These are phyloP conservation scores for Stramonita haemastoma DNA, from an alignment of 2,888 invertebrate genomes.

Conservation along the genomic window DNA sequence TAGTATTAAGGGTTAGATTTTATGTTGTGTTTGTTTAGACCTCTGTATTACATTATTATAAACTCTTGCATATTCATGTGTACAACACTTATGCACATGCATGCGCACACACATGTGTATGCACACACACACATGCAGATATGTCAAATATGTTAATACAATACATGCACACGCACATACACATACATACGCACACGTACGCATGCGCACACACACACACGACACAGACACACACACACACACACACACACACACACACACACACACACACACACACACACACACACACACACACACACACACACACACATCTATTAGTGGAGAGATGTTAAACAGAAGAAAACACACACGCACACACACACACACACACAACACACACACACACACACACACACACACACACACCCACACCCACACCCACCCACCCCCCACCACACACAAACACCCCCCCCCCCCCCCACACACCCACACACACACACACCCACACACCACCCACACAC, in stretches of 20 bases:
- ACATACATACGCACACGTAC: background rate
- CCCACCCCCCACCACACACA: background rate
- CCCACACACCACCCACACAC: background rate
- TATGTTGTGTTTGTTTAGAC: too few relatives aligned
- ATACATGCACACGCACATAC: background rate
- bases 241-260: background rate
- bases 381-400: constrained; percentile 1
- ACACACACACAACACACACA: constrained; percentile 6
- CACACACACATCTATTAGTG: background rate
- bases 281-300: background rate
- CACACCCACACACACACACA: background rate
- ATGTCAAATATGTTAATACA: too few relatives aligned
- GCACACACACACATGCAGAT: too few relatives aligned
- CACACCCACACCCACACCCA: background rate
- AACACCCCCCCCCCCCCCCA: background rate
- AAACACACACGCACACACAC: background rate
- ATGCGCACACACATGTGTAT: too few relatives aligned
- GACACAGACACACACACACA: too few relatives aligned
- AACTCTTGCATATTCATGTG: too few relatives aligned
- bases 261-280: background rate
- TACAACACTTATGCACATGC: too few relatives aligned
- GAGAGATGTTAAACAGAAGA: too few relatives aligned
- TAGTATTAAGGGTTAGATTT: too few relatives aligned
- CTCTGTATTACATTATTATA: too few relatives aligned
- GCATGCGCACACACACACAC: background rate